Evolutionary conservation across 2,797 vertebrate species (phyloP), one percentile per base, ranked within the genome.

Genomic region (Chaetophractus vellerosus): DNA sequence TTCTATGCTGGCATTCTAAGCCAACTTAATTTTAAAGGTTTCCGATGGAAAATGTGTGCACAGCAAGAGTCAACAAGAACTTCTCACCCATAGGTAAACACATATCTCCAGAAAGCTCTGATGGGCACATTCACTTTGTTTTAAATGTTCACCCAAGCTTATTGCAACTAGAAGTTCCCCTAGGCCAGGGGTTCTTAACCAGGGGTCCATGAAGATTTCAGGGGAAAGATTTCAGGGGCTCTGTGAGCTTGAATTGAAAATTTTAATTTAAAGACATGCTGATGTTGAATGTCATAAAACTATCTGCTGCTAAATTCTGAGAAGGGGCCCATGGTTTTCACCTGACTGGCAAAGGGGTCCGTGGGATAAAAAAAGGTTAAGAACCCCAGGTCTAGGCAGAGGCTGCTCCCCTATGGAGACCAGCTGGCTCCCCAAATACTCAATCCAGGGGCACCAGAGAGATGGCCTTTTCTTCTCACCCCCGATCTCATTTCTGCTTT

Each of bases 41-140:
- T 68, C 59, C 55, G 72, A 23, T 11, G 90, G 63, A 94, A 71
- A 86, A 85, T 41, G 23, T 84, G 68, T 92, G 14, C 26, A 89
- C 82, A 96, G 83, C 21, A 74, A 90, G n/a, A 84, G 74, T 90
- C 79, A 57, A 11, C 86, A 71, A 71, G 26, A 82, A 86, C 18
- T 55, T 68, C 90, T 55, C 38, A 72, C 66, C 72, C 9, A 52
- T n/a, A 36, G 64, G 31, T 48, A 91, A 96, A 92, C 64, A 45
- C 18, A 45, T 18, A 71, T 81, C 26, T 38, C 69, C 33, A 81
- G 50, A 71, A 52, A 84, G 91, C 81, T 91, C 21, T 72, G 18
- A 81, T 48, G 80, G 28, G 55, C 33, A 28, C 28, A 38, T 68
- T 91, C 14, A 57, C 28, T 63, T 52, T 84, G 63, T 72, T 91